Evolutionary conservation across 2,797 vertebrate genomes (phyloP).

Genomic region (Cyprinodon diabolis): DNA sequence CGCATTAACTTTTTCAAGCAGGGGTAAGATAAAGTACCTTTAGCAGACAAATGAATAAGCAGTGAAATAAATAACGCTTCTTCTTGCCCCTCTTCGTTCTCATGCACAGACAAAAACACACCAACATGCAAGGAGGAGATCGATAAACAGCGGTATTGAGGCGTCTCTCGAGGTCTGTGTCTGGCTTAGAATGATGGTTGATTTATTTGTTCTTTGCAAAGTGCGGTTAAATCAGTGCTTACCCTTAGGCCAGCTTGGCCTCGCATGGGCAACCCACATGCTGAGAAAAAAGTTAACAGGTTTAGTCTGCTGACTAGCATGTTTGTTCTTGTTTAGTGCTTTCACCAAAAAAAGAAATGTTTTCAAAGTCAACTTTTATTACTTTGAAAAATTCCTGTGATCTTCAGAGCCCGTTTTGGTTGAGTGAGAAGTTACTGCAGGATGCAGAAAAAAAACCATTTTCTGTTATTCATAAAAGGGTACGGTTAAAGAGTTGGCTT

Average conservation of each 20-base stretch:
- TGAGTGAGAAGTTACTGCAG: constrained; percentile 11
- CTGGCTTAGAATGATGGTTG: constrained; percentile 73
- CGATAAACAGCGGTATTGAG: constrained; percentile 76
- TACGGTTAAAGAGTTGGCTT: constrained; percentile 46
- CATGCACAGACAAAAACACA: constrained; percentile 24
- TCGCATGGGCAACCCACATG: constrained; percentile 55
- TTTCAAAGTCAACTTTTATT: constrained; percentile 36
- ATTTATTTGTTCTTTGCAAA: constrained; percentile 77
- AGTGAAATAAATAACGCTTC: constrained; percentile 62
- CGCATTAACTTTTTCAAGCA: constrained; percentile 76
- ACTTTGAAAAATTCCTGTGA: constrained; percentile 20
- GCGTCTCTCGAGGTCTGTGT: constrained; percentile 78
- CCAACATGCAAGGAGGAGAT: constrained; percentile 52
- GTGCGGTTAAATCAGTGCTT: constrained; percentile 71
- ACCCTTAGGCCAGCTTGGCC: constrained; percentile 66
- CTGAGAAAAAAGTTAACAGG: constrained; percentile 48
- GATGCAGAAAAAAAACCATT: constrained; percentile 28
- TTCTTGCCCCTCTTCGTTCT: constrained; percentile 4
- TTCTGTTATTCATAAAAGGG: constrained; percentile 57
- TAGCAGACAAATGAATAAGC: constrained; percentile 74
- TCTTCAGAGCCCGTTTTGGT: constrained; percentile 24
- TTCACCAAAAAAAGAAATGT: constrained; percentile 17
- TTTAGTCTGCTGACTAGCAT: constrained; percentile 32
- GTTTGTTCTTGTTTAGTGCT: constrained; percentile 38
- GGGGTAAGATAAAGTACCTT: constrained; percentile 70